A percentile compares a stretch with the other conserved stretches of the same genome.
These are phyloP conservation scores for Trichomalopsis sarcophagae DNA, from an alignment of 1,140 invertebrate genomes.

Conservation along the genomic window DNA sequence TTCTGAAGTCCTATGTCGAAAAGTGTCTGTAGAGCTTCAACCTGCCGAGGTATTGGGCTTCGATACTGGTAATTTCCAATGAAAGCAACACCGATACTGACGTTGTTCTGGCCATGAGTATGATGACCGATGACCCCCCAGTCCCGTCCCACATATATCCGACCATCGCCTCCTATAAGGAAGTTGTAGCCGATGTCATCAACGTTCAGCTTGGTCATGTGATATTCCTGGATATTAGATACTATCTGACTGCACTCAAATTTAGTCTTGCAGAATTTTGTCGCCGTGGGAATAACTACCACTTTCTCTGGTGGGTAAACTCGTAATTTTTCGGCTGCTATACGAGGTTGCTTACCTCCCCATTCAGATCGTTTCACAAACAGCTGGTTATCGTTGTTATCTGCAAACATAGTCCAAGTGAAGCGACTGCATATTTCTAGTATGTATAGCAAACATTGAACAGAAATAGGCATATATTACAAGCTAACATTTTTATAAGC, in stretches of 20 bases:
- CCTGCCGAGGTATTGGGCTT: conserved; percentile 67
- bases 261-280: conserved; percentile 68
- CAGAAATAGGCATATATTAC: too few relatives aligned
- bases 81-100: too few relatives aligned
- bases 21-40: conserved; percentile 77
- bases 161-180: too few relatives aligned
- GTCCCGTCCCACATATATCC: too few relatives aligned
- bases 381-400: neutral
- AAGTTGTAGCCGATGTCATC: conserved; percentile 65
- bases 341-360: conserved; percentile 76
- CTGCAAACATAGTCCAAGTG: neutral
- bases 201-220: conserved; percentile 78
- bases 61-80: conserved; percentile 12
- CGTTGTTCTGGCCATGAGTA: too few relatives aligned
- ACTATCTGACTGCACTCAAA: conserved; percentile 65
- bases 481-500: too few relatives aligned
- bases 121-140: too few relatives aligned
- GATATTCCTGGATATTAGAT: conserved; percentile 81
- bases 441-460: too few relatives aligned
- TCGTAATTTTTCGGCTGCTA: conserved; percentile 69
- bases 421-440: too few relatives aligned
- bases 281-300: conserved; percentile 70
- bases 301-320: conserved; percentile 81
- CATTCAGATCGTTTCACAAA: conserved; percentile 77
- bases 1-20: conserved; percentile 79